Base-by-base conservation (phyloP, 2,888 invertebrate species). In the Thecophora atra region DNA sequence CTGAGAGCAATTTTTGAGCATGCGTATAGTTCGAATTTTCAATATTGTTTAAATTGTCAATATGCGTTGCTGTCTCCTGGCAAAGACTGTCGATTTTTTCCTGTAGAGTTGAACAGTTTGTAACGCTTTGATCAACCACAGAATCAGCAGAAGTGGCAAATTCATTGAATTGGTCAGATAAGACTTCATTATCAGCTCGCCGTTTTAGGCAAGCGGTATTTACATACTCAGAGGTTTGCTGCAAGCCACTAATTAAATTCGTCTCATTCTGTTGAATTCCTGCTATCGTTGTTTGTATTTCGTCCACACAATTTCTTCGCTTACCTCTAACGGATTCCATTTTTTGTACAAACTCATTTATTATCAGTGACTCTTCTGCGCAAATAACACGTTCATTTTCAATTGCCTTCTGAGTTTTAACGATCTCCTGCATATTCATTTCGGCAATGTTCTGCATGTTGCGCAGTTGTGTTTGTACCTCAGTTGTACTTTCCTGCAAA, bases 241-340 rank as follows among this genome's bases (percentile, higher is more conserved):
- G 70, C 19, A 70, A n/a, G 2, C n/a, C 70, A 8, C 15, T 13
- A 17, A 70, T 70, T 26, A 70, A 30, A 24, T 15, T 51, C 0
- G 8, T 11, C 17, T 70, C 70, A 21, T 70, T 76, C 42, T 73
- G 3, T 51, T 70, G 69, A n/a, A 69, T 26, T 42, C 73, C 70
- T 30, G 65, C 24, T 17, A 76, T 63, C 63, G 70, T 73, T 1
- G 58, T 58, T 42, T 74, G 73, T 13, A 72, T 71, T 44, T 69
- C 52, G 58, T 75, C 68, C 26, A 71, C 52, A 70, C 30, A 30
- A 51, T 26, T 24, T 42, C 30, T 47, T 6, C 63, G 21, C 56
- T 65, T 72, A 4, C 85, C 78, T n/a, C 88, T 81, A 4, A 87
- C 77, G 70, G 87, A 82, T 64, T 88, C 86, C 72, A 89, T 77